Conservation (phyloP, 2,113 vertebrate genomes). For the Hymenochirus boettgeri region DNA sequence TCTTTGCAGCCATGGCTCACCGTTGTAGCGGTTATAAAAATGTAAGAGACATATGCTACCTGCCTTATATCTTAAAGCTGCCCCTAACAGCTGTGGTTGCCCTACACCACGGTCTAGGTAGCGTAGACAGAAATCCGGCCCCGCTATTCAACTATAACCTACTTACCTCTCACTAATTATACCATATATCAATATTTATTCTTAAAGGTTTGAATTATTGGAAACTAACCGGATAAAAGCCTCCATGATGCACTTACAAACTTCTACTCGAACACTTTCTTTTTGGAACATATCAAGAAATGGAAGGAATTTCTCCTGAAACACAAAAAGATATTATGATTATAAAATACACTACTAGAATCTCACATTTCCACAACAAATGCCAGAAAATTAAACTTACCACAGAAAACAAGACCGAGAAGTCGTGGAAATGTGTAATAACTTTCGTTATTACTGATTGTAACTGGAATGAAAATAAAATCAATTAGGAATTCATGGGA, state of each 20-base stretch:
- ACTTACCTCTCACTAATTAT: no score
- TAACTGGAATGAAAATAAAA: conserved; percentile 61
- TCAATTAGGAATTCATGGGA: not conserved
- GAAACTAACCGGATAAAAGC: conserved; percentile 93
- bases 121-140: no score
- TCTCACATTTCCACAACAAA: not conserved
- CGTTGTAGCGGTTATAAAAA: no score
- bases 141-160: no score
- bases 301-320: conserved; percentile 91
- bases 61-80: no score
- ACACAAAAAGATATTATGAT: not conserved
- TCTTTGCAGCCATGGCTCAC: no score
- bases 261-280: conserved; percentile 89
- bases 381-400: conserved; percentile 59
- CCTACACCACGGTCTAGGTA: no score
- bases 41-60: no score
- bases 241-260: conserved; percentile 94
- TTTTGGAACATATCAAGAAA: conserved; percentile 99
- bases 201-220: no score
- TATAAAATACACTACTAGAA: not conserved
- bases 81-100: no score
- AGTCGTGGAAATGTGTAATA: conserved; percentile 85
- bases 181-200: no score
- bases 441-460: conserved; percentile 91
- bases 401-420: conserved; percentile 94